phyloP scores from a whole-genome alignment of 1,140 invertebrate genomes.

The Hypsibius dujardini region DNA sequence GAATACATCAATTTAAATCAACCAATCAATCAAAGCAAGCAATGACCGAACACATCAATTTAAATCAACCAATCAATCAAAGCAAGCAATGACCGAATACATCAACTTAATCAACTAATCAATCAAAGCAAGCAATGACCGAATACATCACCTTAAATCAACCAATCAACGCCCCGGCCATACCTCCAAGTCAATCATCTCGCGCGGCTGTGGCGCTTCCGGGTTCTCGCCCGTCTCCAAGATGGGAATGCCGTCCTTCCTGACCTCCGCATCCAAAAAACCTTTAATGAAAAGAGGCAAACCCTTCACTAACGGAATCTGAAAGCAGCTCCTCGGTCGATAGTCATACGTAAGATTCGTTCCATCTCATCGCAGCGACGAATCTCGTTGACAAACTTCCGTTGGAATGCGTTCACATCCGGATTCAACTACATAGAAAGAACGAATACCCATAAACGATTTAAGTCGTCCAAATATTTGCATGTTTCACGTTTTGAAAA shows the following conservation, averaged over 20 bases:
- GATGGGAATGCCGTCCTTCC: conserved; percentile 84
- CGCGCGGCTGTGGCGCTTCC: conserved; percentile 81
- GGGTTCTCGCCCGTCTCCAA: conserved; percentile 71
- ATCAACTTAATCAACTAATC: conserved; percentile 1
- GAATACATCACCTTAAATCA: conserved; percentile 17
- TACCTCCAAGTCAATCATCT: conserved; percentile 89
- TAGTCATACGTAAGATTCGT: conserved; percentile 52
- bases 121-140: conserved; percentile 13
- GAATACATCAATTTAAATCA: too few species aligned
- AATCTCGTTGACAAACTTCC: conserved; percentile 79
- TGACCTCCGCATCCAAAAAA: conserved; percentile 85
- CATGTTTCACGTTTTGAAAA: too few species aligned
- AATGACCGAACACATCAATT: too few species aligned
- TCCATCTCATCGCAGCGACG: conserved; percentile 80
- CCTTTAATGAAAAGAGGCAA: too few species aligned
- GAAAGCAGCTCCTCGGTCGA: too few species aligned
- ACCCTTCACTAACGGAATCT: too few species aligned
- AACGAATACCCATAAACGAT: too few species aligned
- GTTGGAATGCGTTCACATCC: conserved; percentile 65
- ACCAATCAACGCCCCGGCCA: conserved; percentile 24
- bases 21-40: too few species aligned
- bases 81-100: too few species aligned
- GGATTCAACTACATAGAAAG: conserved; percentile 48
- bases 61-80: too few species aligned
- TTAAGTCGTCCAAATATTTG: conserved; percentile 16